phyloP scores from a whole-genome alignment of 2,113 vertebrate genomes.

The Scalopus aquaticus region DNA sequence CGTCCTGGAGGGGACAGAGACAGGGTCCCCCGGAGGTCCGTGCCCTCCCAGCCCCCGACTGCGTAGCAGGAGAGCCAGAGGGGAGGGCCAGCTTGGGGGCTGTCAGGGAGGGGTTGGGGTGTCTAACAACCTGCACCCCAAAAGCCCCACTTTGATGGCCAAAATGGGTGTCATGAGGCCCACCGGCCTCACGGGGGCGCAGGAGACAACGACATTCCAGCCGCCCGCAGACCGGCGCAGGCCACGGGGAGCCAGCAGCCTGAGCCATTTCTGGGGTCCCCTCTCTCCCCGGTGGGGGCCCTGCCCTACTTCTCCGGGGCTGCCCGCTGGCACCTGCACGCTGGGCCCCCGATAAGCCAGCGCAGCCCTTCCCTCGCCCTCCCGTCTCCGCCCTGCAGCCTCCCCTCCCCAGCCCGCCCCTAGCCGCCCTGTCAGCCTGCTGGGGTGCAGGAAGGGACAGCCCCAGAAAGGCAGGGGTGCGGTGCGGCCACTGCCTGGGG shows the following conservation, averaged over 20 bases:
- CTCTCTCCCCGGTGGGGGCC: neutral
- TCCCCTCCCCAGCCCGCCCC: too few relatives aligned
- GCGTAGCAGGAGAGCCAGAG: too few relatives aligned
- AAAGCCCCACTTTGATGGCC: conserved; percentile 33
- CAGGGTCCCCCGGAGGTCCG: neutral
- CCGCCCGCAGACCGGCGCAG: neutral
- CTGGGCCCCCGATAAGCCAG: too few relatives aligned
- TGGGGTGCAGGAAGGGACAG: too few relatives aligned
- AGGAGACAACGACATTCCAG: conserved; percentile 73
- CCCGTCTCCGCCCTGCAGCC: too few relatives aligned
- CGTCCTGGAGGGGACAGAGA: neutral
- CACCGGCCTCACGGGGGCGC: conserved; percentile 78
- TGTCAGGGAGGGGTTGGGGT: neutral
- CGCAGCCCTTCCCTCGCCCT: too few relatives aligned
- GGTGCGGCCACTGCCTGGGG: too few relatives aligned
- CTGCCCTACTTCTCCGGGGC: too few relatives aligned
- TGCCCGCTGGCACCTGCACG: too few relatives aligned
- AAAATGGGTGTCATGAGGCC: conserved; percentile 48
- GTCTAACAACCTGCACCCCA: neutral
- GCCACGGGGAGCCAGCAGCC: neutral
- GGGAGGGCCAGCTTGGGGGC: neutral
- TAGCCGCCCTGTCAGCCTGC: too few relatives aligned
- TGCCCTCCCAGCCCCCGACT: too few relatives aligned
- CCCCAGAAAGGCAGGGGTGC: too few relatives aligned
- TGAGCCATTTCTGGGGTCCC: neutral